These are phyloP conservation scores for Potamilus streckersoni DNA, from an alignment of 1,140 invertebrate species.

Conservation along the genomic window DNA sequence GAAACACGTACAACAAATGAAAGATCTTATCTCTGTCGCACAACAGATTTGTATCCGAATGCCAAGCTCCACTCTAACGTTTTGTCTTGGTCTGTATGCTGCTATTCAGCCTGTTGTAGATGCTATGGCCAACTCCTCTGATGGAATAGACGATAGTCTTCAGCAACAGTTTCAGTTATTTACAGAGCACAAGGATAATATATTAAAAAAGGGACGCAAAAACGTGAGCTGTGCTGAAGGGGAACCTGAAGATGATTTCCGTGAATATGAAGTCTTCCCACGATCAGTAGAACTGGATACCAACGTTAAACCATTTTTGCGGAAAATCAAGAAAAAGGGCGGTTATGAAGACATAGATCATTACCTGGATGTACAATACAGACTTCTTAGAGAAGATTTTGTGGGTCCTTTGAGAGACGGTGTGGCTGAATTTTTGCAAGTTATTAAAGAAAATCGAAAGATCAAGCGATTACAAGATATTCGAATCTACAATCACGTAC, in stretches of 20 bases:
- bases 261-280: conserved; percentile 52
- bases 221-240: neutral
- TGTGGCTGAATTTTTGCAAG: conserved; percentile 42
- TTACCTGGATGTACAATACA: conserved; percentile 83
- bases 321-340: conserved; percentile 74
- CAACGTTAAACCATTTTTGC: conserved; percentile 66
- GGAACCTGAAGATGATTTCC: conserved; percentile 55
- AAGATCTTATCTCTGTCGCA: too few species aligned
- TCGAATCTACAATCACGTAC: conserved; percentile 49
- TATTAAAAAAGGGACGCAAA: too few species aligned
- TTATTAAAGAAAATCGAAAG: conserved; percentile 7
- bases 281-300: conserved; percentile 44
- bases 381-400: conserved; percentile 80
- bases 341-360: conserved; percentile 74
- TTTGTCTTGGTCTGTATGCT: too few species aligned
- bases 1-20: too few species aligned
- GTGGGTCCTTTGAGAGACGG: conserved; percentile 64
- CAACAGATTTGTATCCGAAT: too few species aligned
- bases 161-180: too few species aligned
- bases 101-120: too few species aligned
- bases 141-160: too few species aligned
- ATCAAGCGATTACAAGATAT: conserved; percentile 34
- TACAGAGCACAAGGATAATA: too few species aligned
- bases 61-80: too few species aligned
- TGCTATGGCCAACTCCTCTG: too few species aligned